phyloP scores from a whole-genome alignment of 1,140 invertebrate species.

The Belonocnema kinseyi region DNA sequence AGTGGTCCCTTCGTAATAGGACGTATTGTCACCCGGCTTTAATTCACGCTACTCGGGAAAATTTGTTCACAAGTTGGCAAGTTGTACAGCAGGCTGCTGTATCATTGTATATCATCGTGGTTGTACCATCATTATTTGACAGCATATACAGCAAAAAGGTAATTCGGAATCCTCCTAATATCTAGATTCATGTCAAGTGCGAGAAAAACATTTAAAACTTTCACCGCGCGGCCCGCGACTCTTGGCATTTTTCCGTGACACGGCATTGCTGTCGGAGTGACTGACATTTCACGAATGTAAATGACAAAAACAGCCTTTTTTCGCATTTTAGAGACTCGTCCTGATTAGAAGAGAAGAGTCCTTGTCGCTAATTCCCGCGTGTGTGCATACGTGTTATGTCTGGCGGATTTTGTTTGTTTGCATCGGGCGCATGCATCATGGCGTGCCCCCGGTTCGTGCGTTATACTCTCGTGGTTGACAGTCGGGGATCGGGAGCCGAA shows the following conservation, averaged over 20 bases:
- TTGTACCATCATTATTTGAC: too few relatives aligned
- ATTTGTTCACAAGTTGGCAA: constrained; percentile 53
- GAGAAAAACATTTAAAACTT: constrained; percentile 39
- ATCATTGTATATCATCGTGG: constrained; percentile 38
- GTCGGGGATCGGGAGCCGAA: not conserved
- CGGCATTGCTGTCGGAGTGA: constrained; percentile 8
- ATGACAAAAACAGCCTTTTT: too few relatives aligned
- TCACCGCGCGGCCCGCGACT: constrained; percentile 42
- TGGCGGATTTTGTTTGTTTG: constrained; percentile 61
- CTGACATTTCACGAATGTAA: too few relatives aligned
- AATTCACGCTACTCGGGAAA: constrained; percentile 48
- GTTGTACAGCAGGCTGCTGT: constrained; percentile 50
- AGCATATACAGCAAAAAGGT: not conserved
- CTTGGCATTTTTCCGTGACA: constrained; percentile 37
- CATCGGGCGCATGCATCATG: constrained; percentile 66
- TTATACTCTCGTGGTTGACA: constrained; percentile 9
- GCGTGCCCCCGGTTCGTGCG: constrained; percentile 54
- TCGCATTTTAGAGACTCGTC: too few relatives aligned
- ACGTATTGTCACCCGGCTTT: constrained; percentile 62
- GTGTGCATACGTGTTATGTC: constrained; percentile 43
- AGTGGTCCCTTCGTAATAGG: constrained; percentile 36
- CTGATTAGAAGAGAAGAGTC: not conserved
- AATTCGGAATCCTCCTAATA: not conserved
- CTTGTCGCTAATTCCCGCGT: constrained; percentile 36
- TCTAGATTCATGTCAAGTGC: constrained; percentile 48